Conservation (phyloP, 2,888 invertebrate species). For the Drosophila putrida region DNA sequence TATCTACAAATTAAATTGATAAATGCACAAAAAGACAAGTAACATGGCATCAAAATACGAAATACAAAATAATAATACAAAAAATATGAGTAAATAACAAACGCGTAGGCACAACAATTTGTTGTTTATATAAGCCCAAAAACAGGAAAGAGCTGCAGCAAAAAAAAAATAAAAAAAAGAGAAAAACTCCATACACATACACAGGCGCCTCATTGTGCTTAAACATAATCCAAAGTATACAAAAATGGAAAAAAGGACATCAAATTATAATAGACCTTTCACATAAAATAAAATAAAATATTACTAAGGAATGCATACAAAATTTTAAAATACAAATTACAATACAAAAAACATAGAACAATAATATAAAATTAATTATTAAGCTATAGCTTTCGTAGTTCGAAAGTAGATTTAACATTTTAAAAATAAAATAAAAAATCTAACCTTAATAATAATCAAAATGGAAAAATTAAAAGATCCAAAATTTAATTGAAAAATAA, state of each 20-base stretch:
- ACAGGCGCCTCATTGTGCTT: slow-evolving; percentile 27
- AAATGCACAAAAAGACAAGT: slow-evolving; percentile 59
- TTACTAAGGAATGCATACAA: slow-evolving; percentile 1
- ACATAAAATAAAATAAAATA: not conserved
- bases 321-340: not conserved
- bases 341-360: too few species aligned
- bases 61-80: slow-evolving; percentile 37
- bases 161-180: not conserved
- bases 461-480: too few species aligned
- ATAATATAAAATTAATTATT: too few species aligned
- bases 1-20: slow-evolving; percentile 52
- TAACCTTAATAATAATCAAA: too few species aligned
- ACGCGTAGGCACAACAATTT: slow-evolving; percentile 74
- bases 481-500: too few species aligned
- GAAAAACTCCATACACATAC: slow-evolving; percentile 1
- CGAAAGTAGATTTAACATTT: too few species aligned
- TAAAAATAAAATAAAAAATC: too few species aligned
- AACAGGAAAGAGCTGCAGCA: slow-evolving; percentile 18
- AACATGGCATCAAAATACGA: slow-evolving; percentile 51
- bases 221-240: slow-evolving; percentile 61
- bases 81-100: slow-evolving; percentile 53
- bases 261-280: slow-evolving; percentile 28
- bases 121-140: slow-evolving; percentile 63
- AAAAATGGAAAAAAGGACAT: slow-evolving; percentile 8
- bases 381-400: too few species aligned